Conservation (phyloP, 2,797 vertebrate genomes). For the Sphaeramia orbicularis region DNA sequence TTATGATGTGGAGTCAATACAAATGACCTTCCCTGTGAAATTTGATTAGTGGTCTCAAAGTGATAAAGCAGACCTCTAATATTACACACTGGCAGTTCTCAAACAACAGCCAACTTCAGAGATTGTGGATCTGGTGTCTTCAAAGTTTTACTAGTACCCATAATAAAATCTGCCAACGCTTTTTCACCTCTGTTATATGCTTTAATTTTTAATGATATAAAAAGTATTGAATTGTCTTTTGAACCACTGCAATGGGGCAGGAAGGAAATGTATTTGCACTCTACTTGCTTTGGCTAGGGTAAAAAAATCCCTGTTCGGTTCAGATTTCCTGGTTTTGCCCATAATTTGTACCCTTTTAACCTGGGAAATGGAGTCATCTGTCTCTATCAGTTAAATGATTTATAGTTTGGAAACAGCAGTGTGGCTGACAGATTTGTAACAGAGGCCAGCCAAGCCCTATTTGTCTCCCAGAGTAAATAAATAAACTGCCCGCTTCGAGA, state of each 20-base stretch:
- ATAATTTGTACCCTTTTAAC: slow-evolving; percentile 72
- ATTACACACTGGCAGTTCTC: slow-evolving; percentile 43
- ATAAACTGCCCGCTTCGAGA: slow-evolving; percentile 59
- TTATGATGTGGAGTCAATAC: slow-evolving; percentile 72
- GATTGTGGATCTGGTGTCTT: slow-evolving; percentile 24
- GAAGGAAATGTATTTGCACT: slow-evolving; percentile 40
- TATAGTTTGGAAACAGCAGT: slow-evolving; percentile 52
- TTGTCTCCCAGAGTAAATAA: slow-evolving; percentile 76
- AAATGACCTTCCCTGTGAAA: slow-evolving; percentile 79
- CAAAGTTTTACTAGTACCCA: slow-evolving; percentile 15
- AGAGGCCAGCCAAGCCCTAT: slow-evolving; percentile 52
- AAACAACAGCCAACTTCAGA: slow-evolving; percentile 28
- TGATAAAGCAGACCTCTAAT: slow-evolving; percentile 56
- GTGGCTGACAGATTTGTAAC: slow-evolving; percentile 56
- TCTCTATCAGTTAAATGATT: slow-evolving; percentile 66
- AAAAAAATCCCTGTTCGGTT: slow-evolving; percentile 36
- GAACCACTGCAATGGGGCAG: slow-evolving; percentile 8
- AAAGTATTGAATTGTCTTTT: slow-evolving; percentile 33
- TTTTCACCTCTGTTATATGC: slow-evolving; percentile 34
- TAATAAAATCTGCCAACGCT: slow-evolving; percentile 25
- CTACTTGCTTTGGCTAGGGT: slow-evolving; percentile 18
- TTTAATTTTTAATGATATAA: slow-evolving; percentile 48
- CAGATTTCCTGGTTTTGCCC: slow-evolving; percentile 53
- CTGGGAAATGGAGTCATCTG: slow-evolving; percentile 68
- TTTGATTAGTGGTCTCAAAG: slow-evolving; percentile 78